These are phyloP conservation scores for Lepisosteus osseus DNA, from an alignment of 2,113 vertebrate species.

Conservation along the genomic window DNA sequence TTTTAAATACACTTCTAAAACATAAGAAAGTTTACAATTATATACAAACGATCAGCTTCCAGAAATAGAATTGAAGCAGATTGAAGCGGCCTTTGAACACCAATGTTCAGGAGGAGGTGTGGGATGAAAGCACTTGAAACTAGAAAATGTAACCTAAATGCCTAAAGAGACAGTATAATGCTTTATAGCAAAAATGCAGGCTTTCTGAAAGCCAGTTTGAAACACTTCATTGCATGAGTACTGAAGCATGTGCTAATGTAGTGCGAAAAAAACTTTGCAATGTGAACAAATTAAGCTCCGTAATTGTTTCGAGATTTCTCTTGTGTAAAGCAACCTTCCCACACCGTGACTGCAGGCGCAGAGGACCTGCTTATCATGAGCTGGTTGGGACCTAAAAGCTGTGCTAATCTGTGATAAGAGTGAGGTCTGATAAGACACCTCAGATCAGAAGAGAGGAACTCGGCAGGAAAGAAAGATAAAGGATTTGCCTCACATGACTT, in stretches of 20 bases:
- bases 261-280: constrained; percentile 2
- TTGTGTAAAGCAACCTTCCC: background rate
- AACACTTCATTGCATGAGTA: background rate
- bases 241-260: background rate
- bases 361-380: background rate
- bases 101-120: background rate
- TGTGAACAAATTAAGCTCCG: background rate
- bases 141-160: too few species aligned
- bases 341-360: background rate
- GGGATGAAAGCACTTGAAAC: background rate
- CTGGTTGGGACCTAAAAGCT: background rate
- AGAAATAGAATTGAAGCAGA: background rate
- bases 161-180: background rate
- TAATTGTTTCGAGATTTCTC: background rate
- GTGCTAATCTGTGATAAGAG: background rate
- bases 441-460: too few species aligned
- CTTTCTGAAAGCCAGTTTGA: background rate
- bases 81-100: background rate
- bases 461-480: too few species aligned
- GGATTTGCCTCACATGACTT: too few species aligned
- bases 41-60: background rate
- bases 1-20: too few species aligned
- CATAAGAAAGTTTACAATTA: too few species aligned
- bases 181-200: too few species aligned
- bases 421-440: background rate